Percentiles rank a stretch among this genome's conserved stretches.
Evolutionary conservation across 2,113 vertebrate genomes (phyloP).

Genomic region (Acrocephalus kingi): DNA sequence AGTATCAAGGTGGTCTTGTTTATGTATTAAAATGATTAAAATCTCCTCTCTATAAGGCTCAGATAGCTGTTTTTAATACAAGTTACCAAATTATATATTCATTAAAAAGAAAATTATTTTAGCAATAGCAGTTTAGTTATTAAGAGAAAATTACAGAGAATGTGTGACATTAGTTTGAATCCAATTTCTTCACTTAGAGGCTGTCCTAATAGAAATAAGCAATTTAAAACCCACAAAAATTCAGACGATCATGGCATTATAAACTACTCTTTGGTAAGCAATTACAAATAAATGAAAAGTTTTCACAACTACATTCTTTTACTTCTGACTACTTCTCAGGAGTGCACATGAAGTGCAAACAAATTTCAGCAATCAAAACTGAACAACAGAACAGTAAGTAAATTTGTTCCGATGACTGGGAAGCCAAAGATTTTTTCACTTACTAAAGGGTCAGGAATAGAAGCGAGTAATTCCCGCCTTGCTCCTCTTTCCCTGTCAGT

Average conservation of each 20-base stretch:
- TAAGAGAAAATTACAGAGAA: neutral
- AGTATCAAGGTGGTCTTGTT: neutral
- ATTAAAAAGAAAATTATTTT: neutral
- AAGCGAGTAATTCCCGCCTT: neutral
- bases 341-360: neutral
- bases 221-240: neutral
- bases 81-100: neutral
- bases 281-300: neutral
- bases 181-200: neutral
- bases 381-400: neutral
- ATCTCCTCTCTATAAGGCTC: neutral
- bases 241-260: neutral
- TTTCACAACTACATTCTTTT: neutral
- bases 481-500: neutral
- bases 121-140: neutral
- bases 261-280: neutral
- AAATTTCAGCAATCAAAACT: neutral
- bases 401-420: accelerated
- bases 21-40: neutral
- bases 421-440: neutral
- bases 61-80: neutral
- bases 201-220: neutral
- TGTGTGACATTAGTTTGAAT: neutral
- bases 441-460: neutral
- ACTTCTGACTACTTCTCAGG: neutral